These are phyloP conservation scores for Mallotus villosus DNA, from an alignment of 2,797 vertebrate species.

Conservation along the genomic window DNA sequence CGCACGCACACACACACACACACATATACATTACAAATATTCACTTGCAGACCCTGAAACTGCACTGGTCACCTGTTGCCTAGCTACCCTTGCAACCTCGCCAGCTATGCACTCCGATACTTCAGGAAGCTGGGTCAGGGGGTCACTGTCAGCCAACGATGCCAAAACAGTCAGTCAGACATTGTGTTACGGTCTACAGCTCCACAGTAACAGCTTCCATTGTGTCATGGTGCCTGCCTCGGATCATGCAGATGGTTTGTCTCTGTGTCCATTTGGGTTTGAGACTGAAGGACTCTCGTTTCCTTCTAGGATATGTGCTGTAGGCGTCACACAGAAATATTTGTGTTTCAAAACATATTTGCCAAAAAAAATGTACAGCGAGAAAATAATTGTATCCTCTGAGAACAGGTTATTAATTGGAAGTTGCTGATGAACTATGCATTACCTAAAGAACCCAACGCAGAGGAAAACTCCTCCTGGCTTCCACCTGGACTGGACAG, in stretches of 20 bases:
- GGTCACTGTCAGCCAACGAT: conserved; percentile 11
- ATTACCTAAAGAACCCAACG: too few species aligned
- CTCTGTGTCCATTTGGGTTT: too few species aligned
- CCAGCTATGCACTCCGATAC: conserved; percentile 41
- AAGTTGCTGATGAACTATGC: too few species aligned
- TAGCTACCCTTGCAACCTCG: conserved; percentile 36
- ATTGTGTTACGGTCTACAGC: background rate
- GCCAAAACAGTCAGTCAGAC: conserved; percentile 15
- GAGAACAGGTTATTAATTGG: too few species aligned
- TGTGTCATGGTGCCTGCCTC: background rate
- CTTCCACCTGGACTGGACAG: background rate
- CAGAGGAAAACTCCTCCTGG: background rate
- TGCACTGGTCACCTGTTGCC: conserved; percentile 48
- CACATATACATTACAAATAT: background rate
- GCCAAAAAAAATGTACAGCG: too few species aligned
- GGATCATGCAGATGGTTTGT: too few species aligned
- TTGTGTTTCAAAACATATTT: too few species aligned
- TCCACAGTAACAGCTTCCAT: background rate
- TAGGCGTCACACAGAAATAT: too few species aligned
- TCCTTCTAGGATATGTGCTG: too few species aligned
- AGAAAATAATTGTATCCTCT: too few species aligned
- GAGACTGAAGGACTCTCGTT: too few species aligned
- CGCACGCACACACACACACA: conserved; percentile 42
- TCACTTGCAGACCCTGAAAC: conserved; percentile 21
- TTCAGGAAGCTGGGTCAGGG: conserved; percentile 10